Percentiles rank a stretch among this genome's conserved stretches.
phyloP scores from a whole-genome alignment of 2,113 vertebrate species.

The Sphyrna mokarran region DNA sequence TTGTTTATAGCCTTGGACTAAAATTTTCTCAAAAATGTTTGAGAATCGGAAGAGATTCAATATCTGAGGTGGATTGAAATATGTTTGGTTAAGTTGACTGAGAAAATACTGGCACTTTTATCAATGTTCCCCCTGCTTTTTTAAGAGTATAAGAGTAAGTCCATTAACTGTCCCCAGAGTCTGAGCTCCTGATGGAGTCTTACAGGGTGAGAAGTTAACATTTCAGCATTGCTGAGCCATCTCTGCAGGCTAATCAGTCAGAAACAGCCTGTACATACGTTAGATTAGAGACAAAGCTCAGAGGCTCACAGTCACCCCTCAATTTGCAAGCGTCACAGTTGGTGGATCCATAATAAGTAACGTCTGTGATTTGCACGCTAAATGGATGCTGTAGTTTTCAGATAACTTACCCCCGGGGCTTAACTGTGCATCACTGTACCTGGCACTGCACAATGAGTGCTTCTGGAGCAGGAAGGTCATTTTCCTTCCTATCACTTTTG shows the following conservation, averaged over 20 bases:
- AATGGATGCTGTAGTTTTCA: background rate
- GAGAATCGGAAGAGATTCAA: background rate
- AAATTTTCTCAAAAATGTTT: slow-evolving; percentile 15
- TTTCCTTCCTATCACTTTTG: background rate
- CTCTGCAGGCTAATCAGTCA: background rate
- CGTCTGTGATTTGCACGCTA: background rate
- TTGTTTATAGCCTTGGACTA: background rate
- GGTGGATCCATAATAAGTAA: background rate
- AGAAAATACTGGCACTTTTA: background rate
- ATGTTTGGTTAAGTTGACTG: background rate
- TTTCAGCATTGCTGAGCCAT: background rate
- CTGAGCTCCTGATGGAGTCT: background rate
- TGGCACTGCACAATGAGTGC: background rate
- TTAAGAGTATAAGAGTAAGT: background rate
- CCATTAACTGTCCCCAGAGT: background rate
- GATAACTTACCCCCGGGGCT: background rate
- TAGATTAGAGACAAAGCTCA: background rate
- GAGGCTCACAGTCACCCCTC: background rate
- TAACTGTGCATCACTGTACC: too few species aligned
- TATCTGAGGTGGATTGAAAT: background rate
- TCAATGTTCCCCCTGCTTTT: background rate
- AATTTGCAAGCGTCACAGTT: too few species aligned
- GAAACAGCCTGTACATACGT: background rate
- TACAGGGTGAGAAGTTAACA: too few species aligned
- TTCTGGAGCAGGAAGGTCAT: background rate